Evolutionary conservation across 2,888 invertebrate genomes (phyloP).

Genomic region (Drosophila macrothrix): DNA sequence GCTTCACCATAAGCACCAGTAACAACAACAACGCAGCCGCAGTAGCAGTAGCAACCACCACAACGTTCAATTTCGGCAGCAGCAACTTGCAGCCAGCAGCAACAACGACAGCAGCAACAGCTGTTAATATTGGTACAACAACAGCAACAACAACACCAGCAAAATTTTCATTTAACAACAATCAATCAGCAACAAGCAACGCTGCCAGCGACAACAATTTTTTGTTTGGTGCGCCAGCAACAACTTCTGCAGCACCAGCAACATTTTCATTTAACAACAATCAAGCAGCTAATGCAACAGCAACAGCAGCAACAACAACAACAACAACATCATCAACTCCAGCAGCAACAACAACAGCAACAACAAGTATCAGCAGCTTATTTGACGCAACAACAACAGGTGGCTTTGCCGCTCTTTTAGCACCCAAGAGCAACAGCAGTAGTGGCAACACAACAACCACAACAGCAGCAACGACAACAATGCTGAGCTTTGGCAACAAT

Average conservation of each 20-base stretch:
- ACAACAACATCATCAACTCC: neutral
- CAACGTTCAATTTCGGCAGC: conserved; percentile 36
- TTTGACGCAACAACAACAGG: conserved; percentile 24
- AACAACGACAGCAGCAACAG: conserved; percentile 8
- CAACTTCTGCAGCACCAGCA: conserved; percentile 2
- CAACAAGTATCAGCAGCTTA: conserved; percentile 16
- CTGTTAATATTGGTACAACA: conserved; percentile 2
- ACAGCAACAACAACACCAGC: neutral
- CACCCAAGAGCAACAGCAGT: conserved; percentile 1
- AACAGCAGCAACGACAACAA: conserved; percentile 7
- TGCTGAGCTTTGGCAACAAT: conserved; percentile 37
- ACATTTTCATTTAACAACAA: conserved; percentile 18
- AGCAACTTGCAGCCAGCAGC: conserved; percentile 14
- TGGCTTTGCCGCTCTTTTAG: conserved; percentile 11
- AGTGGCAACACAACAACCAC: neutral
- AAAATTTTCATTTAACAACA: conserved; percentile 8
- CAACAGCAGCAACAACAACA: neutral
- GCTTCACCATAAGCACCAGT: conserved; percentile 15
- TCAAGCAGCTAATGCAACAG: neutral
- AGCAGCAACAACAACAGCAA: neutral
- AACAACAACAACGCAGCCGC: conserved; percentile 6
- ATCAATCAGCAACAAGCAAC: conserved; percentile 1
- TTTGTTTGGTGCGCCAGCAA: conserved; percentile 10
- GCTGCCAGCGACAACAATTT: neutral
- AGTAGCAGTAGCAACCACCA: conserved; percentile 1